phyloP scores from a whole-genome alignment of 2,888 invertebrate species.

The Hybos culiciformis region DNA sequence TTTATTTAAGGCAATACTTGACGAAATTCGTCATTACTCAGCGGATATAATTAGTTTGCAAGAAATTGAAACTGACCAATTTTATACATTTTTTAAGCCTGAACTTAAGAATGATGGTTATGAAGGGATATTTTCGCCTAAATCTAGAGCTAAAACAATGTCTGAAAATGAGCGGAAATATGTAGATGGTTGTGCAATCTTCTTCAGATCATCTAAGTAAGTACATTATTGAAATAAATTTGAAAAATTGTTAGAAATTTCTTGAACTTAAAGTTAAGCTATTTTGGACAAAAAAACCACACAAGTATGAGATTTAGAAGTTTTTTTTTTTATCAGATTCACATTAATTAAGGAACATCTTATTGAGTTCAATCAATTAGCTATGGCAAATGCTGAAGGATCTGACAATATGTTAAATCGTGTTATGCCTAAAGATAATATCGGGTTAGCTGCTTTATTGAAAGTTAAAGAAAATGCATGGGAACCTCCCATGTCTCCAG shows the following conservation, averaged over 20 bases:
- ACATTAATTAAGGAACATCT: slow-evolving; percentile 87
- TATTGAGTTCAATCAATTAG: slow-evolving; percentile 96
- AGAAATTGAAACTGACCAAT: slow-evolving; percentile 99
- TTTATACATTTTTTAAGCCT: slow-evolving; percentile 90
- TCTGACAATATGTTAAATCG: slow-evolving; percentile 97
- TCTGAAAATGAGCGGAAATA: slow-evolving; percentile 89
- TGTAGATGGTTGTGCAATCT: slow-evolving; percentile 99
- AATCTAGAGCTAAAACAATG: slow-evolving; percentile 98
- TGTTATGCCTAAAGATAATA: slow-evolving; percentile 99
- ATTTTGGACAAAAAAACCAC: not conserved
- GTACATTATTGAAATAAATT: too few relatives aligned
- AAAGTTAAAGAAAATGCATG: slow-evolving; percentile 91
- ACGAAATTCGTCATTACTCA: slow-evolving; percentile 89
- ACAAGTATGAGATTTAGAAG: not conserved
- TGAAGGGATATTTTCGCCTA: slow-evolving; percentile 94
- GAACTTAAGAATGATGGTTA: slow-evolving; percentile 85
- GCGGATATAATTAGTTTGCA: slow-evolving; percentile 93
- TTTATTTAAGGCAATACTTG: slow-evolving; percentile 54
- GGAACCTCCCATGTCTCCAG: slow-evolving; percentile 62
- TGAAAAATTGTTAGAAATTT: not conserved
- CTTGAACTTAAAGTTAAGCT: not conserved
- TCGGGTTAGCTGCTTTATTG: slow-evolving; percentile 87
- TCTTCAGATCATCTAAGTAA: slow-evolving; percentile 86
- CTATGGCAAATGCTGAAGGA: slow-evolving; percentile 96
- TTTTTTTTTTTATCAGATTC: slow-evolving; percentile 51